These are phyloP conservation scores for Macheiramphus alcinus DNA, from an alignment of 2,113 vertebrate genomes.

Conservation along the genomic window DNA sequence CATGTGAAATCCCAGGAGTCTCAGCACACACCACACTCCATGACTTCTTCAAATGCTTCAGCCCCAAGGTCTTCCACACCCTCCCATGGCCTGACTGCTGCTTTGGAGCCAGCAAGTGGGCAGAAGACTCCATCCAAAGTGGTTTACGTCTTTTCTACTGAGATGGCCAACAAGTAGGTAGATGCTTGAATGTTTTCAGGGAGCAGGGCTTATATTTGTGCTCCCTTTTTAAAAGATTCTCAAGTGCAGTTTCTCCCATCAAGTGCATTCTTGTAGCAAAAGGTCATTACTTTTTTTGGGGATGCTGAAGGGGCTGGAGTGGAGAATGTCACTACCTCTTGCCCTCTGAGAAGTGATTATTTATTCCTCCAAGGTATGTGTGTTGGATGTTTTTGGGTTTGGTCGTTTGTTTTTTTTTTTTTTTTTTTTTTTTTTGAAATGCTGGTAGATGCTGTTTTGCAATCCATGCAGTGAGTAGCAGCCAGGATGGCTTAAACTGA, in stretches of 20 bases:
- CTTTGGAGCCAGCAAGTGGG: slow-evolving; percentile 81
- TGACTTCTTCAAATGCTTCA: slow-evolving; percentile 82
- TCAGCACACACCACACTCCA: slow-evolving; percentile 80
- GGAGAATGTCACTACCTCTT: neutral
- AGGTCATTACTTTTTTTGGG: neutral
- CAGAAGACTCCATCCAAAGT: slow-evolving; percentile 95
- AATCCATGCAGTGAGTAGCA: neutral
- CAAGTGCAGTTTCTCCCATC: neutral
- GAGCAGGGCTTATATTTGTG: neutral
- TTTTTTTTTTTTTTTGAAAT: neutral
- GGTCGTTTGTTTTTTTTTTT: no score
- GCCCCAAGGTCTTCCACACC: slow-evolving; percentile 87
- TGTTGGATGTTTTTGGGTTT: neutral
- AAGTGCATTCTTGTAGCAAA: neutral
- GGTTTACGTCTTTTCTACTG: slow-evolving; percentile 98
- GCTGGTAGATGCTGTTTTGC: neutral
- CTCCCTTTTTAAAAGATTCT: neutral
- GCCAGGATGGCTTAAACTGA: neutral
- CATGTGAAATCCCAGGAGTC: slow-evolving; percentile 89
- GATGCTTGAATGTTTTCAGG: neutral
- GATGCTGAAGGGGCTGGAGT: neutral
- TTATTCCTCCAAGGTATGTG: neutral
- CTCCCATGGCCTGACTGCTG: slow-evolving; percentile 87
- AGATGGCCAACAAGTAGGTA: slow-evolving; percentile 94
- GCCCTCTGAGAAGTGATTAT: neutral